Evolutionary conservation across 2,888 invertebrate species (phyloP), one percentile per base, ranked within the genome.

Genomic region (Clunio marinus): DNA sequence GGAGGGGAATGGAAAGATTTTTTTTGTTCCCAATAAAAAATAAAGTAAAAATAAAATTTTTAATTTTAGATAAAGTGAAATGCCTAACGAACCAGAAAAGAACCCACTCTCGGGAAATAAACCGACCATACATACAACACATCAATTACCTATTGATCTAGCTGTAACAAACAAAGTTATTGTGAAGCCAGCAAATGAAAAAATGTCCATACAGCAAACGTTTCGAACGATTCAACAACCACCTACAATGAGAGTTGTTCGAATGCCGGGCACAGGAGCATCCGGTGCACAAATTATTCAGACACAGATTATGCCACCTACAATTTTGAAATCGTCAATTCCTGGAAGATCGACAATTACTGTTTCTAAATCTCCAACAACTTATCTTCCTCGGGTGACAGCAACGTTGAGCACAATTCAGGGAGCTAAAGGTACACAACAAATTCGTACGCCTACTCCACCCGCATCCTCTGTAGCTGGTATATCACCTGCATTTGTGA

Each of bases 241-340:
- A 22, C 58, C 57, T 15, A 74, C 74, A 67, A 77, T 79, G 75
- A 73, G 80, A 70, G 76, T 80, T 28, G 71, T 80, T 69, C 78
- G 76, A 71, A 74, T 75, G 46, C 76, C 71, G 73, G 76, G 77
- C 51, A 72, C 75, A 25, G 76, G 76, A 3, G 73, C 77, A 17
- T 73, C 74, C 51, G 74, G 75, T 32, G 74, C 76, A 45, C 77
- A 79, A 22, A 77, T 80, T 28, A 78, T 80, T 67, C 75, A 79
- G 17, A 77, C 78, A 15, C 80, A 78, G 72, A 74, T 82, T 68
- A 77, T 81, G 73, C 79, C 81, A 17, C 81, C 80, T 72, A 76
- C 80, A n/a, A 80, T 83, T 74, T 77, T 83, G 10, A 83, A 83
- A 73, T 78, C 78, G 24, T 74, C 78, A n/a, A 76, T 76, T n/a